Percentiles rank a stretch among this genome's conserved stretches.
Conservation (phyloP, 2,797 vertebrate genomes). For the Ctenopoma kingsleyae region DNA sequence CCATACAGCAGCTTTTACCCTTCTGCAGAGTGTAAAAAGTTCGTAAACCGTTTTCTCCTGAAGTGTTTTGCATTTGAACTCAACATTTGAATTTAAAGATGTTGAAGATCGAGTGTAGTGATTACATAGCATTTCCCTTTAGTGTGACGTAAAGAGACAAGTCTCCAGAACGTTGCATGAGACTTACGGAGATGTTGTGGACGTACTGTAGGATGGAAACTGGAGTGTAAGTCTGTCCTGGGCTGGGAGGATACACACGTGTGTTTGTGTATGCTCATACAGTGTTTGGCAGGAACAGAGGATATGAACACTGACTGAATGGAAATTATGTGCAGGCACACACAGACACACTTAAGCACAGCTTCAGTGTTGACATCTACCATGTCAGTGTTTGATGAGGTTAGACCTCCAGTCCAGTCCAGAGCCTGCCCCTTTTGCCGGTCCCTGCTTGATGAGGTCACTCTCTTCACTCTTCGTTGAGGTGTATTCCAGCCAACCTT, state of each 20-base stretch:
- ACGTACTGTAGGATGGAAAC: neutral
- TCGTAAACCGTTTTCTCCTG: neutral
- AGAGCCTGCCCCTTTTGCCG: constrained; percentile 51
- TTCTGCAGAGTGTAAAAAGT: neutral
- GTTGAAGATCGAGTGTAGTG: neutral
- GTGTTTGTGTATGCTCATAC: neutral
- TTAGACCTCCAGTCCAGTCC: constrained; percentile 59
- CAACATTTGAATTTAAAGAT: neutral
- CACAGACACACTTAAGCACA: constrained; percentile 26
- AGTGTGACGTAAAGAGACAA: neutral
- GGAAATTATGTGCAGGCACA: constrained; percentile 24
- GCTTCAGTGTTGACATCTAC: constrained; percentile 55
- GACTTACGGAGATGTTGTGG: neutral
- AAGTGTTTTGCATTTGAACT: neutral
- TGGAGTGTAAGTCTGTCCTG: neutral
- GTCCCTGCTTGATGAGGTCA: constrained; percentile 67
- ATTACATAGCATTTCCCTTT: neutral
- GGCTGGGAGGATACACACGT: neutral
- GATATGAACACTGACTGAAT: constrained; percentile 22
- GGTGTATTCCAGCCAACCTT: constrained; percentile 53
- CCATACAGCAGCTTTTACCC: neutral
- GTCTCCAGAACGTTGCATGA: neutral
- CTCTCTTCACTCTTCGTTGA: constrained; percentile 59
- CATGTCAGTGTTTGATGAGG: constrained; percentile 65
- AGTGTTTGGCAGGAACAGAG: neutral